phyloP scores from a whole-genome alignment of 2,113 vertebrate genomes.

The Cariama cristata region DNA sequence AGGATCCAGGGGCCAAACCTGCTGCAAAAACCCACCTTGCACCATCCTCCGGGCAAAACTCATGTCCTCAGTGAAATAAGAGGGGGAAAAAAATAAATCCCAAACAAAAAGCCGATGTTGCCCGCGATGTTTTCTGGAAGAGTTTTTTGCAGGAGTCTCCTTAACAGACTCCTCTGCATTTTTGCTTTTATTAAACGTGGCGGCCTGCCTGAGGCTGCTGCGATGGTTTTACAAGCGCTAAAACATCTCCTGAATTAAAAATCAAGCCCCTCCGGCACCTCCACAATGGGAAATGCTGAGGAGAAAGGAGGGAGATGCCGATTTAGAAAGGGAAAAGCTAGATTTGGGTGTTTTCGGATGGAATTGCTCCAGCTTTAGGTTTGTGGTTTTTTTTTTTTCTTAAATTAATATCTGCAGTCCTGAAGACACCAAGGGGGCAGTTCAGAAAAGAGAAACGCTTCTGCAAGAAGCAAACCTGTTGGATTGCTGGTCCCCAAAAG shows the following conservation, averaged over 20 bases:
- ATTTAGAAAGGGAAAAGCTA: not conserved
- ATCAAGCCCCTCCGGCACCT: not conserved
- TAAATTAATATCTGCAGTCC: not conserved
- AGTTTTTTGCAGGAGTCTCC: slow-evolving; percentile 59
- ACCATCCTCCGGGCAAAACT: not conserved
- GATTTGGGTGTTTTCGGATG: not conserved
- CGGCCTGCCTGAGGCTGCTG: slow-evolving; percentile 68
- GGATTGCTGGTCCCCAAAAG: rapidly evolving
- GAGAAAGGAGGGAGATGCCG: not conserved
- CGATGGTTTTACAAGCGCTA: not conserved
- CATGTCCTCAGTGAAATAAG: not conserved
- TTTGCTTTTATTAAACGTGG: slow-evolving; percentile 77
- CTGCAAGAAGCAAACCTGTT: not conserved
- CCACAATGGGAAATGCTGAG: not conserved
- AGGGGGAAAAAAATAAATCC: rapidly evolving
- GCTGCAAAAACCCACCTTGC: not conserved
- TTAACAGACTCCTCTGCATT: slow-evolving; percentile 71
- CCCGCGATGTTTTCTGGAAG: not conserved
- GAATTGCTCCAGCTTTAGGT: not conserved
- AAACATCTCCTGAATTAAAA: not conserved
- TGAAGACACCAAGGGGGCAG: rapidly evolving
- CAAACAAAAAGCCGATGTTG: not conserved
- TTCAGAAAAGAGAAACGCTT: not conserved
- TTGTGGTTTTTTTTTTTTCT: not conserved
- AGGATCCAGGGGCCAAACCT: not conserved